These are phyloP conservation scores for Halictus quadricinctus DNA, from an alignment of 2,888 invertebrate genomes.

Conservation along the genomic window DNA sequence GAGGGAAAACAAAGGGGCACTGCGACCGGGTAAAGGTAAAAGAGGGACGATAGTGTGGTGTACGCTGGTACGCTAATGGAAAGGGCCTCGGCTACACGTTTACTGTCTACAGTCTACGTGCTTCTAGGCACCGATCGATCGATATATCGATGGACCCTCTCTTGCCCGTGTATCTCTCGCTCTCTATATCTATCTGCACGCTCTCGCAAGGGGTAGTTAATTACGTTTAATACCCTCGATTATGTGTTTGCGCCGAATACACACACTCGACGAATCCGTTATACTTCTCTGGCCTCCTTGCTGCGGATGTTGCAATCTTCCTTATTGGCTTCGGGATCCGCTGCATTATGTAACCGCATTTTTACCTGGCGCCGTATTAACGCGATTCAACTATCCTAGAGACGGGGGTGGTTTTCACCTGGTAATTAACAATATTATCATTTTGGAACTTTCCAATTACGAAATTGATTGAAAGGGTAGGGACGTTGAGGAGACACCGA, in stretches of 20 bases:
- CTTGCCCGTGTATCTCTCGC: constrained; percentile 49
- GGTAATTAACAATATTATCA: neutral
- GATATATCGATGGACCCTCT: constrained; percentile 76
- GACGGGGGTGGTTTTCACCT: too few species aligned
- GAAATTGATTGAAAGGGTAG: too few species aligned
- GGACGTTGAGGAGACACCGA: too few species aligned
- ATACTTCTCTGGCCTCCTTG: constrained; percentile 54
- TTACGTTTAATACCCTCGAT: constrained; percentile 80
- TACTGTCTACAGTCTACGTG: constrained; percentile 54
- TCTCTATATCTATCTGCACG: constrained; percentile 37
- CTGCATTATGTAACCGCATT: constrained; percentile 7
- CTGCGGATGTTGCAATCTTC: constrained; percentile 25
- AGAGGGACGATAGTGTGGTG: constrained; percentile 60
- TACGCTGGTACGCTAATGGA: constrained; percentile 75
- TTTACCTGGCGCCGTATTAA: neutral
- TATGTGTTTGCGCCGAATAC: constrained; percentile 79
- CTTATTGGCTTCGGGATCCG: neutral
- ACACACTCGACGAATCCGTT: constrained; percentile 68
- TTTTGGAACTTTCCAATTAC: too few species aligned
- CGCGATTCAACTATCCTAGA: neutral
- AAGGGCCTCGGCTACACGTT: constrained; percentile 74
- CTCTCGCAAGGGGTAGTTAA: constrained; percentile 78
- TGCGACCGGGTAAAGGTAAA: constrained; percentile 63
- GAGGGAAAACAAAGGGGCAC: constrained; percentile 71
- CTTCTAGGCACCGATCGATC: constrained; percentile 73